Percentiles rank a stretch among this genome's conserved stretches.
Conservation (phyloP, 1,140 invertebrate genomes). For the Drosophila carrolli region DNA sequence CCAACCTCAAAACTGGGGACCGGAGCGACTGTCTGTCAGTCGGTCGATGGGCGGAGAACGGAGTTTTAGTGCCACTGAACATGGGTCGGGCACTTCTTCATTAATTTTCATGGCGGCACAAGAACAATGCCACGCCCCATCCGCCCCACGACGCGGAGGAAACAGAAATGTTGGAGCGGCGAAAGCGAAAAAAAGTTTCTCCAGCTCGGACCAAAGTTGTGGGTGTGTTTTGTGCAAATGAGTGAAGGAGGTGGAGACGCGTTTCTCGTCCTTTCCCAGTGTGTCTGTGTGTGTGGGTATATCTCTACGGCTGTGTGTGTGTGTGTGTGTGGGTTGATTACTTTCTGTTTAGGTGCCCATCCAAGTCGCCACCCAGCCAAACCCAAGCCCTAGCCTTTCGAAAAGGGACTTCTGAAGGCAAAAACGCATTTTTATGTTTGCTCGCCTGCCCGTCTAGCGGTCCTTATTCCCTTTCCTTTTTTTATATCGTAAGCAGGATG, state of each 20-base stretch:
- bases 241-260: constrained; percentile 59
- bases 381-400: constrained; percentile 32
- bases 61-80: constrained; percentile 74
- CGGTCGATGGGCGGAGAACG: constrained; percentile 32
- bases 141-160: constrained; percentile 47
- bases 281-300: constrained; percentile 26
- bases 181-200: constrained; percentile 68
- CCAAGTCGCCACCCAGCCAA: constrained; percentile 22
- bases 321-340: constrained; percentile 73
- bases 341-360: constrained; percentile 78
- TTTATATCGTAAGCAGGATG: constrained; percentile 57
- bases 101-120: constrained; percentile 82
- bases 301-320: constrained; percentile 33
- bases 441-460: constrained; percentile 65
- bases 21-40: constrained; percentile 43
- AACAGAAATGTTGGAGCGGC: constrained; percentile 62
- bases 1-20: constrained; percentile 24
- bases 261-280: constrained; percentile 21
- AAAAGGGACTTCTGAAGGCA: constrained; percentile 70
- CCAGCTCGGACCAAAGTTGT: constrained; percentile 73
- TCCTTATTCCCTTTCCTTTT: constrained; percentile 50
- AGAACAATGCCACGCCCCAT: constrained; percentile 65
- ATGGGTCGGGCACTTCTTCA: constrained; percentile 82
- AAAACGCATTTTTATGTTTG: constrained; percentile 83
- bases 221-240: constrained; percentile 82